Base-by-base conservation (phyloP, 1,140 invertebrate genomes). In the Philopotamus ludificatus region DNA sequence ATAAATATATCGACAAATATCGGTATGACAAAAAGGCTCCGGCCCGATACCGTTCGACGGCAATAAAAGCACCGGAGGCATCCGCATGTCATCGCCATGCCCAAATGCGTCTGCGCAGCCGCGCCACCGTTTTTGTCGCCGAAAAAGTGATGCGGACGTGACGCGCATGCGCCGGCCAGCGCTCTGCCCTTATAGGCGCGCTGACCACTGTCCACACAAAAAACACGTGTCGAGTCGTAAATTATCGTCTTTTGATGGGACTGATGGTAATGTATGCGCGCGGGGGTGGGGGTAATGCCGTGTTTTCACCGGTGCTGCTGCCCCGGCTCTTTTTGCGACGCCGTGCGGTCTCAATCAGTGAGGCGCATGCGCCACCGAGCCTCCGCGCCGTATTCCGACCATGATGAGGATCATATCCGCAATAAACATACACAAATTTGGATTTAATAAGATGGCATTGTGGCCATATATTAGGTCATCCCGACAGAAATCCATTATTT, bases 141-240 rank as follows among this genome's bases (percentile, higher is more conserved):
- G 42, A 69, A 64, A 66, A 69, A 66, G 20, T 15, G 53, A 23
- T n/a, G 3, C 44, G 23, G 3, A 63, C 67, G 67, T 70, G 68
- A 66, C 9, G 20, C 28, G 68, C 50, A 70, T 70, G 18, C 25
- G 9, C 10, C 41, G 54, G 28, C 45, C 54, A 66, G 22, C 44
- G 63, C 16, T 16, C 54, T 58, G 12, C 3, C 59, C 66, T n/a
- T 63, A 42, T 63, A 42, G 26, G 60, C 44, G 18, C 41, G 41
- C 20, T 39, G 54, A 63, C 23, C 34, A 47, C 44, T 47, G 8
- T 15, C 8, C 12, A 41, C n/a, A 51, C 23, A 67, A 68, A 70
- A 70, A 70, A 70, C 68, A 66, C 68, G 68, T 70, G 68, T 70
- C 54, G 63, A 53, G 60, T 70, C 68, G 68, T 70, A 70, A 70